Percentiles rank a stretch among this genome's conserved stretches.
Evolutionary conservation across 1,140 invertebrate species (phyloP).

Genomic region (Hestina assimilis): DNA sequence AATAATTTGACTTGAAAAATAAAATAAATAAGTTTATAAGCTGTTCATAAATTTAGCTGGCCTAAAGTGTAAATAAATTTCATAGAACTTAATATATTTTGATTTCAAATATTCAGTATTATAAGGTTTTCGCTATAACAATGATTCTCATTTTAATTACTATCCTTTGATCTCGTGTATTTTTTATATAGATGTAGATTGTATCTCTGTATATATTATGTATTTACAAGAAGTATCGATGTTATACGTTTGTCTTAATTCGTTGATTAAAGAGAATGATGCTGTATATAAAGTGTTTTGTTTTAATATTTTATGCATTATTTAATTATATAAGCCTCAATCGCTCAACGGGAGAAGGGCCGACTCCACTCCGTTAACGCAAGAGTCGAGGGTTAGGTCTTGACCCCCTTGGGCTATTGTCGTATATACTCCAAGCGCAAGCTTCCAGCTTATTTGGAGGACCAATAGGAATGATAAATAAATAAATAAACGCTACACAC

Average conservation of each 20-base stretch:
- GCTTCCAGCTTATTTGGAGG: no score
- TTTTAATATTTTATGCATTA: background rate
- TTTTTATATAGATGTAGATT: slow-evolving; percentile 14
- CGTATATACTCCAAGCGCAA: no score
- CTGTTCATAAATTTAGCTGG: slow-evolving; percentile 8
- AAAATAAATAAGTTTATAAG: background rate
- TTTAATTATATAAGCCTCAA: background rate
- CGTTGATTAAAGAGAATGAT: slow-evolving; percentile 24
- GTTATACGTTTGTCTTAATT: slow-evolving; percentile 20
- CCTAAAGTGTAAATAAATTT: slow-evolving; percentile 30
- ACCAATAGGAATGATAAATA: no score
- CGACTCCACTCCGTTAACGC: no score
- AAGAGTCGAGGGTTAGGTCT: no score
- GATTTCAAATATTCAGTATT: no score
- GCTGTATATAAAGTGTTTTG: slow-evolving; percentile 9
- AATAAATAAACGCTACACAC: no score
- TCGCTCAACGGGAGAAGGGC: no score
- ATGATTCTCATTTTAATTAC: background rate
- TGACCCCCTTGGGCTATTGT: no score
- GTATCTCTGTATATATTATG: slow-evolving; percentile 1
- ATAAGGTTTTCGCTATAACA: no score
- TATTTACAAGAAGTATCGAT: slow-evolving; percentile 15
- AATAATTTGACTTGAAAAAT: background rate
- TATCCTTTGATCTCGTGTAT: slow-evolving; percentile 12
- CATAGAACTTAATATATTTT: background rate